These are phyloP conservation scores for Vidua chalybeata DNA, from an alignment of 2,113 vertebrate species.

Conservation along the genomic window DNA sequence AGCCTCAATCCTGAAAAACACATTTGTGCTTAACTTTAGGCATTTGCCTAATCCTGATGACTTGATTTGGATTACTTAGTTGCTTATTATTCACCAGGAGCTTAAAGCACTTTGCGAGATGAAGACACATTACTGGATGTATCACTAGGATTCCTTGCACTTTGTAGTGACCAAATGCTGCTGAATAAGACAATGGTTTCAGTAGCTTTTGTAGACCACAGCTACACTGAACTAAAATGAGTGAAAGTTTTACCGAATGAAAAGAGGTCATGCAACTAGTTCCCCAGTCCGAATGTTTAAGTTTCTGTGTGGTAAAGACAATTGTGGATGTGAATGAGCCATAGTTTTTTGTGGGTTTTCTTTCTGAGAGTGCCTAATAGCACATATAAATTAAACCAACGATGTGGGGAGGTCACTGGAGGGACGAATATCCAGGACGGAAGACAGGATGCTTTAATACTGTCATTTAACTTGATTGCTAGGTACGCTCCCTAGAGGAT, in stretches of 20 bases:
- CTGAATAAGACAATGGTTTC: background rate
- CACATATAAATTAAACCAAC: background rate
- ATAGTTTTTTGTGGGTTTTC: background rate
- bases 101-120: slow-evolving; percentile 29
- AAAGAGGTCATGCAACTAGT: background rate
- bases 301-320: background rate
- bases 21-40: slow-evolving; percentile 28
- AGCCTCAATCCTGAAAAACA: background rate
- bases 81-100: slow-evolving; percentile 10
- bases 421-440: background rate
- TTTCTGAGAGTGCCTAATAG: background rate
- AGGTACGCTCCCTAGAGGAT: background rate
- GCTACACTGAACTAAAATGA: background rate
- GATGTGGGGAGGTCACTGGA: background rate
- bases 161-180: background rate
- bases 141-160: background rate
- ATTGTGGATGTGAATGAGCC: background rate
- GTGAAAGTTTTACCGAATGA: background rate
- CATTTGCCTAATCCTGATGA: slow-evolving; percentile 41
- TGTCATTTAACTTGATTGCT: background rate
- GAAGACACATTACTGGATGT: background rate
- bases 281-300: background rate
- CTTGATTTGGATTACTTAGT: slow-evolving; percentile 23
- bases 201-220: background rate
- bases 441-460: background rate